Evolutionary conservation across 2,797 vertebrate species (phyloP).

Genomic region (Dryobates pubescens): DNA sequence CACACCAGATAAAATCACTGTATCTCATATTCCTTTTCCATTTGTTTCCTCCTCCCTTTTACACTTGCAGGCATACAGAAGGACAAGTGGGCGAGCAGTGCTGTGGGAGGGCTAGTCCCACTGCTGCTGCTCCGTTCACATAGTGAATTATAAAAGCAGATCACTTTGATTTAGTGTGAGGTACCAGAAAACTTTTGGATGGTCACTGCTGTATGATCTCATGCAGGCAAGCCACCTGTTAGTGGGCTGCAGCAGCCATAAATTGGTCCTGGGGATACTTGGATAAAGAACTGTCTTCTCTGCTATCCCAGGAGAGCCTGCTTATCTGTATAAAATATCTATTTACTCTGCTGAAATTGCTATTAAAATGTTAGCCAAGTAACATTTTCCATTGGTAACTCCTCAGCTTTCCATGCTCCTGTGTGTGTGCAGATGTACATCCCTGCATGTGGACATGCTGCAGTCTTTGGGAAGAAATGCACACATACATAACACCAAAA

Average conservation of each 20-base stretch:
- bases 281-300: background rate
- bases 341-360: background rate
- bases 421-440: accelerated
- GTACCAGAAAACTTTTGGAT: constrained; percentile 2
- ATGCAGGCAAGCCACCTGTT: constrained; percentile 12
- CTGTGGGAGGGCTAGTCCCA: accelerated
- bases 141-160: constrained; percentile 7
- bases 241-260: background rate
- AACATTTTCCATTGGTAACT: background rate
- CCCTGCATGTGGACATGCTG: background rate
- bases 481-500: background rate
- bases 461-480: background rate
- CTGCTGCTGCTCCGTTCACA: background rate
- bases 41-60: background rate
- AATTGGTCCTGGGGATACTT: background rate
- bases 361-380: background rate
- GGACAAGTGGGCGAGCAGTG: background rate
- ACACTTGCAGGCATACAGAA: background rate
- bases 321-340: background rate
- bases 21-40: background rate
- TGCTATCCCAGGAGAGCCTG: background rate
- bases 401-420: background rate
- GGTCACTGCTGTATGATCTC: background rate
- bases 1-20: background rate
- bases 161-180: background rate